A percentile compares a stretch with the other conserved stretches of the same genome.
Evolutionary conservation across 2,113 vertebrate species (phyloP).

Genomic region (Bubo scandiacus): DNA sequence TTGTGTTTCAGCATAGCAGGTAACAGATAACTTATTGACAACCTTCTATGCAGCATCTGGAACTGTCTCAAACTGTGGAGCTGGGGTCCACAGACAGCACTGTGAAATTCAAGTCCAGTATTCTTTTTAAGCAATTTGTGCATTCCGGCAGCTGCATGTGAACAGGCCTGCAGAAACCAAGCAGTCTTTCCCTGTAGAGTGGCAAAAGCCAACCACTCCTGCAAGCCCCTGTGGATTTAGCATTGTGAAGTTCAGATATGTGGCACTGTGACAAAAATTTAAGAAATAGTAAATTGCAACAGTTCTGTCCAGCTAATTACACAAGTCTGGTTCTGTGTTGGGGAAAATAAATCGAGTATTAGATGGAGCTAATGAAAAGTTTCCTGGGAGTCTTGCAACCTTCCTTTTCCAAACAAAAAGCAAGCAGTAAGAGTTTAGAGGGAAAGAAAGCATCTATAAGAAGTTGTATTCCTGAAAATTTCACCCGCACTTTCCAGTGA

Average conservation of each 20-base stretch:
- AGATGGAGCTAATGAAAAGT: not conserved
- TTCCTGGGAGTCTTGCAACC: not conserved
- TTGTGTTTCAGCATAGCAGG: not conserved
- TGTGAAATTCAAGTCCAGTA: not conserved
- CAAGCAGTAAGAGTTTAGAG: not conserved
- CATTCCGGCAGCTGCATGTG: not conserved
- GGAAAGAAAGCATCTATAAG: too few species aligned
- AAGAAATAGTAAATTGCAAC: not conserved
- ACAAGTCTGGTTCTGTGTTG: not conserved
- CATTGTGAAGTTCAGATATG: not conserved
- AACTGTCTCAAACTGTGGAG: not conserved
- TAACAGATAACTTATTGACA: not conserved
- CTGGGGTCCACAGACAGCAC: not conserved
- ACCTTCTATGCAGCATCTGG: not conserved
- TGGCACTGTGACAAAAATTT: not conserved
- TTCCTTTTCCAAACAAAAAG: not conserved
- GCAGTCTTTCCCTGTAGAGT: not conserved
- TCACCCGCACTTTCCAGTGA: not conserved
- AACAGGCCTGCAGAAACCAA: not conserved
- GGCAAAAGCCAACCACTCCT: not conserved
- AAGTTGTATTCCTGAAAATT: not conserved
- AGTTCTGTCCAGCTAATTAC: not conserved
- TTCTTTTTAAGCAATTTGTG: not conserved
- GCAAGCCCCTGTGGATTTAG: not conserved
- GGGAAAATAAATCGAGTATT: not conserved